phyloP scores from a whole-genome alignment of 2,888 invertebrate genomes.

The Beris morrisii region DNA sequence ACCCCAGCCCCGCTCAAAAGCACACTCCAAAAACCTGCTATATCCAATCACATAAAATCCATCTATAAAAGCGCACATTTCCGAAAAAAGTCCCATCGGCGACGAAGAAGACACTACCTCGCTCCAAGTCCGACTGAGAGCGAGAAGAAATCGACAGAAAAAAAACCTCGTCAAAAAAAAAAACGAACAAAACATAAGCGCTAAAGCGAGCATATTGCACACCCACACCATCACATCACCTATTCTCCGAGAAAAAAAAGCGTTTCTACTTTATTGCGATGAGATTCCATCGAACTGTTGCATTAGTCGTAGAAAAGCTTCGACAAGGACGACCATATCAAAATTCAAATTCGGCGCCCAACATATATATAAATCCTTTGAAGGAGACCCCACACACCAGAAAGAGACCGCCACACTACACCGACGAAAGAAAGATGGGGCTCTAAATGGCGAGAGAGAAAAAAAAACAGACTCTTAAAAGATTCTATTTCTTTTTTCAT shows the following conservation, averaged over 20 bases:
- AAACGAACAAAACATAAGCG: conserved; percentile 1
- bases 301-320: conserved; percentile 7
- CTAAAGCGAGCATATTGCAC: conserved; percentile 16
- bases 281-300: conserved; percentile 14
- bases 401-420: too few species aligned
- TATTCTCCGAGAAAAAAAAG: conserved; percentile 4
- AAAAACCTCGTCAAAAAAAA: conserved; percentile 6
- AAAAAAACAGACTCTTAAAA: too few species aligned
- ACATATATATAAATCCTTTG: too few species aligned
- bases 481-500: too few species aligned
- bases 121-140: conserved; percentile 10
- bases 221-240: conserved; percentile 10
- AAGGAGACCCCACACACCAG: too few species aligned
- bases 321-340: background rate
- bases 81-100: conserved; percentile 19
- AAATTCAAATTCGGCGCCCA: too few species aligned
- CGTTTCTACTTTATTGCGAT: conserved; percentile 12
- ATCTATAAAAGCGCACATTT: conserved; percentile 36
- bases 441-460: too few species aligned
- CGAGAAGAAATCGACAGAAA: conserved; percentile 30
- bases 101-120: conserved; percentile 29
- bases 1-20: conserved; percentile 14
- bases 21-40: conserved; percentile 24
- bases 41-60: conserved; percentile 39
- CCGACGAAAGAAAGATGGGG: too few species aligned